These are phyloP conservation scores for Drosophila pruinosa DNA, from an alignment of 1,140 invertebrate genomes.

Conservation along the genomic window DNA sequence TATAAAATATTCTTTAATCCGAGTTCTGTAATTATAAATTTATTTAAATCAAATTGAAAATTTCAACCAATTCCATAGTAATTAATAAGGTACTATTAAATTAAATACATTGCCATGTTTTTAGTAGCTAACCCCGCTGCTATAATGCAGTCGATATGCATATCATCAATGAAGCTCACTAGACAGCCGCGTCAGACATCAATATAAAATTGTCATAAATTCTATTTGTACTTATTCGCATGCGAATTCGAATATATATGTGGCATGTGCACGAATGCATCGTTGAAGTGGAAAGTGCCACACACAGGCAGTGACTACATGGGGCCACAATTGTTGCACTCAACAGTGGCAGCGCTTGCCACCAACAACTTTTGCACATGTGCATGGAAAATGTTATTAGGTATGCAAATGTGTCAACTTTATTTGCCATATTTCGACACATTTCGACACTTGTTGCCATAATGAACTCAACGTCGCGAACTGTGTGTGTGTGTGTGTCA, in stretches of 20 bases:
- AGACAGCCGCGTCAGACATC: slow-evolving; percentile 64
- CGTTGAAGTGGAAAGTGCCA: slow-evolving; percentile 52
- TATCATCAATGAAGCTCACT: slow-evolving; percentile 47
- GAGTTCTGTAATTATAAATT: no score
- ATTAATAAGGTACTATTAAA: no score
- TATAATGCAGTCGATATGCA: not conserved
- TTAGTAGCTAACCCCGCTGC: slow-evolving; percentile 5
- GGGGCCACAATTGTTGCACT: slow-evolving; percentile 40
- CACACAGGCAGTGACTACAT: slow-evolving; percentile 19
- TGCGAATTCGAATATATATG: slow-evolving; percentile 49
- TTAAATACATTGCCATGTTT: no score
- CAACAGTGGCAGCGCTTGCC: not conserved
- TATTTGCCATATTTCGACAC: slow-evolving; percentile 74
- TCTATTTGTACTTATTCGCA: slow-evolving; percentile 54
- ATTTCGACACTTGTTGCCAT: slow-evolving; percentile 78
- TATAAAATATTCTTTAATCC: no score
- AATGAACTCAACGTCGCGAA: slow-evolving; percentile 53
- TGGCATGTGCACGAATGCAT: slow-evolving; percentile 69
- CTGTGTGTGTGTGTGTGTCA: slow-evolving; percentile 12
- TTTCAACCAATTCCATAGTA: no score
- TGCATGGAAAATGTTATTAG: slow-evolving; percentile 73
- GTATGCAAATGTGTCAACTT: slow-evolving; percentile 82
- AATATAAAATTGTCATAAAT: slow-evolving; percentile 81
- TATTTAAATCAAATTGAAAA: no score
- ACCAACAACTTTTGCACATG: slow-evolving; percentile 37